These are phyloP conservation scores for Pasiphila rectangulata DNA, from an alignment of 2,888 invertebrate genomes.

Conservation along the genomic window DNA sequence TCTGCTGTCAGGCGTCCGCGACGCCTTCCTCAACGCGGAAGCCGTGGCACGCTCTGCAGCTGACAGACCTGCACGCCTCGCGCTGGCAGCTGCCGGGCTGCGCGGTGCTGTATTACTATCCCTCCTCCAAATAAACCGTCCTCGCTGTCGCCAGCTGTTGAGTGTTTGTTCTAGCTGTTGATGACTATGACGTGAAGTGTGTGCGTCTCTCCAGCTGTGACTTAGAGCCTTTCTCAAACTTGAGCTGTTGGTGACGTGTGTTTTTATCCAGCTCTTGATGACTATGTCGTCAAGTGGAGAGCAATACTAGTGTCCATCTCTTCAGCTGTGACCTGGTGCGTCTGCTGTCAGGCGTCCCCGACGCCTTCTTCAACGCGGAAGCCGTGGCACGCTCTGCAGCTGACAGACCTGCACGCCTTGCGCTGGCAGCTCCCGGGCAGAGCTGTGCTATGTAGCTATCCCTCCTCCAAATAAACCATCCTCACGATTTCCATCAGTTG, in stretches of 20 bases:
- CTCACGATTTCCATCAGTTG: too few relatives aligned
- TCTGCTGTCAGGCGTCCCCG: slow-evolving; percentile 88
- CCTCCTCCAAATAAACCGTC: slow-evolving; percentile 82
- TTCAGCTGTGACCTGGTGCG: slow-evolving; percentile 91
- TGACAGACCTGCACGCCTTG: slow-evolving; percentile 94
- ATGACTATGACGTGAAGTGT: too few relatives aligned
- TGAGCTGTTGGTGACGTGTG: too few relatives aligned
- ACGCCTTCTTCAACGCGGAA: slow-evolving; percentile 89
- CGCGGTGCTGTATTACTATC: slow-evolving; percentile 94
- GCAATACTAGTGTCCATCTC: too few relatives aligned
- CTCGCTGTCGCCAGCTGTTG: too few relatives aligned
- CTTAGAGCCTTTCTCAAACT: too few relatives aligned
- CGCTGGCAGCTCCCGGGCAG: slow-evolving; percentile 95
- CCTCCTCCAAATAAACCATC: slow-evolving; percentile 75
- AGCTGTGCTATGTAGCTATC: slow-evolving; percentile 93
- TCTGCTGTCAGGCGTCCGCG: slow-evolving; percentile 88
- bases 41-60: slow-evolving; percentile 91
- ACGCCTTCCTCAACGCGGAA: slow-evolving; percentile 89
- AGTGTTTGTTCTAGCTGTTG: too few relatives aligned
- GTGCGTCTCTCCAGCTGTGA: too few relatives aligned
- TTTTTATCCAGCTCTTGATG: too few relatives aligned
- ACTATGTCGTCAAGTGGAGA: too few relatives aligned
- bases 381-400: slow-evolving; percentile 91
- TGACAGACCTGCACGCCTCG: slow-evolving; percentile 94
- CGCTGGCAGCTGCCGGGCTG: slow-evolving; percentile 95